Base-by-base conservation (phyloP, 2,888 invertebrate genomes). In the Margaritifera margaritifera region DNA sequence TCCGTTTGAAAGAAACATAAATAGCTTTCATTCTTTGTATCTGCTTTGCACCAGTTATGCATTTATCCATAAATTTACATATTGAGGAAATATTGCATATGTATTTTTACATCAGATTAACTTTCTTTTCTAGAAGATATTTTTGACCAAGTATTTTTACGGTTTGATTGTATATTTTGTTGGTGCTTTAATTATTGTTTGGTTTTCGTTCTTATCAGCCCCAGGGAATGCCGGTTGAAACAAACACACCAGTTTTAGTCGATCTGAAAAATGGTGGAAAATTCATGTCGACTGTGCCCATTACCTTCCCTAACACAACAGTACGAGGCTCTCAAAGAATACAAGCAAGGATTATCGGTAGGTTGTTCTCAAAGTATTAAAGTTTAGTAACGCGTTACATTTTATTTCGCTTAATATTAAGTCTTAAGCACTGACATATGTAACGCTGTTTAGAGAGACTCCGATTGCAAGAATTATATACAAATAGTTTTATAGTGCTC, bases 251-350 rank as follows among this genome's bases (percentile, higher is more conserved):
- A 20, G 71, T 74, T 2, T 61, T 78, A 25, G 68, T 77, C n/a
- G 74, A 74, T 51, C 64, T 75, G 24, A 68, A 70, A 52, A 69
- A 70, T 15, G 66, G 56, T 4, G 66, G 75, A 6, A 65, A 59
- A 2, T 77, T 69, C 91, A 92, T n/a, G 15, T 70, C 69, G 0
- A 93, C 92, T 59, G 87, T 96, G 0, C 93, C 93, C 2, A 92
- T 96, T 25, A 93, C 94, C 11, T 92, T 95, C 79, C 93, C 93
- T 0, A 82, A 88, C 3, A 89, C 91, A 59, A 87, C 92, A 0
- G 92, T 94, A 1, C 89, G 92, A 0, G 93, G 93, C 4, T 94
- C 94, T 0, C 93, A 92, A 53, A 89, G 92, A 25, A 90, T 93
- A 20, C 91, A 92, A 58, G 90, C 94, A 0, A 92, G 92, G 83